Base-by-base conservation (phyloP, 2,888 invertebrate genomes). In the Reticulitermes lucifugus region DNA sequence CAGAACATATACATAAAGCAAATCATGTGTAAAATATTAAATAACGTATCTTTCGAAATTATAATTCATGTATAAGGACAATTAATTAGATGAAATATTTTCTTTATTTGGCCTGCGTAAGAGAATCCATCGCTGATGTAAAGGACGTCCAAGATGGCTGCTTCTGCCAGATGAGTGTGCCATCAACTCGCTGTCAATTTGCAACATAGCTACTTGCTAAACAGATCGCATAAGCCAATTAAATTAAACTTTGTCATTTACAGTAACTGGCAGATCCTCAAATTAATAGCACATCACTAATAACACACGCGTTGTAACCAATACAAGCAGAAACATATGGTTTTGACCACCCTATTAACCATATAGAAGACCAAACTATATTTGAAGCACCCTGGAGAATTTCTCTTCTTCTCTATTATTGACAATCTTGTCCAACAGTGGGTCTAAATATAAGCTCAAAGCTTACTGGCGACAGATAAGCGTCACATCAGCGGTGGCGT, bases 61-160 rank as follows among this genome's bases (percentile, higher is more conserved):
- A 65, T 65, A 65, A 25, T 65, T 65, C 3, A 65, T 12, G n/a
- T 12, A 65, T 25, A 65, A 60, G n/a, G 12, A 51, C 14, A 51
- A 51, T 12, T 14, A 51, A 51, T 18, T 65, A 6, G 7, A 65
- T 65, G 7, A n/a, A 65, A 25, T 65, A 65, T 65, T 65, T 65
- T 25, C 7, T 65, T 25, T 10, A 25, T 65, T 65, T 73, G 73
- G 73, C 73, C 73, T 73, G 29, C 21, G 0, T 73, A 25, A 77
- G 43, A 51, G 18, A 21, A 46, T 77, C 77, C 77, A 77, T n/a
- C 77, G 77, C 9, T 77, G 77, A 46, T n/a, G 43, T 73, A 41
- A 73, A n/a, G 2, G 77, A 43, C 7, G 21, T 46, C 77, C 77
- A 77, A 77, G n/a, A 77, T 77, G 77, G 77, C 77, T 77, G 77